Conservation (phyloP, 2,888 invertebrate genomes). For the Hyppa rectilinea region DNA sequence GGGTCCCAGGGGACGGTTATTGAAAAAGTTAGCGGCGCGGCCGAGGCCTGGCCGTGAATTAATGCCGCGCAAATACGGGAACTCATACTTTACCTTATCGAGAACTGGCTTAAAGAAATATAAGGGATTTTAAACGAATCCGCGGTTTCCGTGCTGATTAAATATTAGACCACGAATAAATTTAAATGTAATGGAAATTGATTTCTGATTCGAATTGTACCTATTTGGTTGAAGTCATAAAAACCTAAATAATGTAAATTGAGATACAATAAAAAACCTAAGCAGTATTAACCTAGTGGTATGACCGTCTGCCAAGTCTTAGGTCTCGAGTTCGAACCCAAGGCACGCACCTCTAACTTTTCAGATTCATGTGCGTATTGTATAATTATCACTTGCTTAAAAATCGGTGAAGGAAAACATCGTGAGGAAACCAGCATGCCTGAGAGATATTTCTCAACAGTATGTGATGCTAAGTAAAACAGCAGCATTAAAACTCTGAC, state of each 20-base stretch:
- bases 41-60: constrained; percentile 73
- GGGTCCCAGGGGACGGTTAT: constrained; percentile 73
- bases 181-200: constrained; percentile 19
- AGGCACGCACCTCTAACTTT: too few species aligned
- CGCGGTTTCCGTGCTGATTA: constrained; percentile 32
- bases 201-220: background rate
- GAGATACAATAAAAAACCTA: background rate
- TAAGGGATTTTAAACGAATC: constrained; percentile 47
- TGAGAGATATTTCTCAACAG: too few species aligned
- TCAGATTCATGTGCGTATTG: too few species aligned
- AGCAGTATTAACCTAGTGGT: too few species aligned
- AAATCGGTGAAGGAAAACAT: too few species aligned
- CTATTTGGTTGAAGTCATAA: background rate
- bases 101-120: constrained; percentile 50
- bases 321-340: too few species aligned
- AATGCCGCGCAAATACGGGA: constrained; percentile 73
- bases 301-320: too few species aligned
- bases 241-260: constrained; percentile 1
- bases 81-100: constrained; percentile 45
- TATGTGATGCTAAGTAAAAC: too few species aligned
- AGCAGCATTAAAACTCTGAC: too few species aligned
- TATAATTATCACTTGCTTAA: too few species aligned
- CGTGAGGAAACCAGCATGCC: too few species aligned
- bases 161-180: constrained; percentile 40
- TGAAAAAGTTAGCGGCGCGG: constrained; percentile 77